phyloP scores from a whole-genome alignment of 2,113 vertebrate species.

The Sinocyclocheilus anshuiensis region DNA sequence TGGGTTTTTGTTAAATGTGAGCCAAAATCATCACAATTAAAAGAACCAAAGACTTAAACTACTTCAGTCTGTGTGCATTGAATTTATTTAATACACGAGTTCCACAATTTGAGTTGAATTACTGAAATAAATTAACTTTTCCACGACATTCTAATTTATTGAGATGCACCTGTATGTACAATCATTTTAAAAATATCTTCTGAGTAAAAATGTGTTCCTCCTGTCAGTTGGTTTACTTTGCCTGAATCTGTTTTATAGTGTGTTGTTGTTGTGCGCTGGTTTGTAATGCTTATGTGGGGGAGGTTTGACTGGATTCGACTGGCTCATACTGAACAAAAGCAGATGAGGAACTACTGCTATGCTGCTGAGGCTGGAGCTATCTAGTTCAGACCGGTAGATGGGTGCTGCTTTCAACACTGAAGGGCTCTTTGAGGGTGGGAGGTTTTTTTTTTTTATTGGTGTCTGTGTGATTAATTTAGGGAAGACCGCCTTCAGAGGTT shows the following conservation, averaged over 20 bases:
- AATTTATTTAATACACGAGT: too few species aligned
- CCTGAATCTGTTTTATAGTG: not conserved
- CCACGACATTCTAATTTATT: too few species aligned
- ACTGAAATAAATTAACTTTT: too few species aligned
- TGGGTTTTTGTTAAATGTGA: too few species aligned
- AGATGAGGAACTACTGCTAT: constrained; percentile 52
- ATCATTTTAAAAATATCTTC: not conserved
- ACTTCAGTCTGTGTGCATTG: too few species aligned
- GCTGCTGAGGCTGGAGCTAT: constrained; percentile 63
- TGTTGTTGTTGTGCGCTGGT: not conserved
- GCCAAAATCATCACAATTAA: too few species aligned
- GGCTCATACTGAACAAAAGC: constrained; percentile 61
- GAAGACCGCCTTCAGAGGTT: constrained; percentile 17
- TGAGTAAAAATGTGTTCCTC: not conserved
- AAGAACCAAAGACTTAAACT: too few species aligned
- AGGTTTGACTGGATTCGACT: constrained; percentile 1
- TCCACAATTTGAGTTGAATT: too few species aligned
- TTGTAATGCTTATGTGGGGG: not conserved
- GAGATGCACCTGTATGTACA: not conserved
- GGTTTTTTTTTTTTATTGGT: not conserved
- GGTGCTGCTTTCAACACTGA: constrained; percentile 44
- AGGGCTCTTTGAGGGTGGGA: constrained; percentile 30
- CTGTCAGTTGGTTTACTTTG: not conserved
- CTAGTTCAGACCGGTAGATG: constrained; percentile 70
- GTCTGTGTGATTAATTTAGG: constrained; percentile 27